Evolutionary conservation across 2,113 vertebrate species (phyloP), one percentile per base, ranked within the genome.

Genomic region (Chiloscyllium plagiosum): DNA sequence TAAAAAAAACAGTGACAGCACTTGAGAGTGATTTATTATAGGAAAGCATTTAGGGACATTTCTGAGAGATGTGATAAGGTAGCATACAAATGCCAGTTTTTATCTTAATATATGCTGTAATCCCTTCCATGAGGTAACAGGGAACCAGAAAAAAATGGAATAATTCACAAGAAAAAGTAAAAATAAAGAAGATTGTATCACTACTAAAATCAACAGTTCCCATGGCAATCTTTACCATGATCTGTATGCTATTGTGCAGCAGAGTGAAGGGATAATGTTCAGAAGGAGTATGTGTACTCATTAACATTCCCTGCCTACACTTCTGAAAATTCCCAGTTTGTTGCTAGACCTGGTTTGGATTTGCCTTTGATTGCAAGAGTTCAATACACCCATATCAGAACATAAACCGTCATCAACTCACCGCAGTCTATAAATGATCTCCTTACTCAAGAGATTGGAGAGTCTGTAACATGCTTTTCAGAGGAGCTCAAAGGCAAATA

Each of bases 61-160:
- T 37, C 33, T 66, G 56, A 37, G n/a, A 93, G 33, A 66, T 66
- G 65, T 66, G 89, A 66, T 37, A 93, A 42, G 65, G 61, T n/a
- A 66, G 17, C 37, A 66, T 2, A 93, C 37, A 93, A 93, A 93
- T 66, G 61, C 61, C 17, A 20, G 17, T 66, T 93, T 19, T 93
- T 93, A 93, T 65, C n/a, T 93, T 66, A 93, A 68, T 93, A 20
- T 66, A 93, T 20, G 15, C 56, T 37, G 61, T 93, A 93, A 93
- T 90, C 52, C 56, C 86, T 29, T 29, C 86, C 33, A 66, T 92
- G 13, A 8, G 89, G 29, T 4, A 66, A 66, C 37, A 66, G 29
- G 33, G 66, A 92, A 90, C 13, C 22, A 61, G 56, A 61, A 70
- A 4, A 47, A 76, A 29, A 26, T 2, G 29, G 8, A 76, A 76